Percentiles rank a stretch among this genome's conserved stretches.
Conservation (phyloP, 2,888 invertebrate genomes). For the Teinopalpus imperialis region DNA sequence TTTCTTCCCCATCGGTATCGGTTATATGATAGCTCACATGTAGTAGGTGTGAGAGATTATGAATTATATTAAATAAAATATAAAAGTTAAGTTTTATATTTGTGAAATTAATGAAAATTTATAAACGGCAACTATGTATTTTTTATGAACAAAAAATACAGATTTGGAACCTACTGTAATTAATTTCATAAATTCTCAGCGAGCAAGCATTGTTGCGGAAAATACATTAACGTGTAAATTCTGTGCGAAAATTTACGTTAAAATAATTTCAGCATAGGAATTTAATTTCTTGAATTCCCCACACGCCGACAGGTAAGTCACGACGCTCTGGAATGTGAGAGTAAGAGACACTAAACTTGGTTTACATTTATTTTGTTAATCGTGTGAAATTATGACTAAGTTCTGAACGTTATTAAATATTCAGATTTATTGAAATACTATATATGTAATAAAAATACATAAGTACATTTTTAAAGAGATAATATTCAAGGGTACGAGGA, state of each 20-base stretch:
- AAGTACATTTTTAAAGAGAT: too few species aligned
- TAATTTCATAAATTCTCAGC: slow-evolving; percentile 21
- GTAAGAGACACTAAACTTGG: not conserved
- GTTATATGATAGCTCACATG: too few species aligned
- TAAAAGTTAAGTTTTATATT: too few species aligned
- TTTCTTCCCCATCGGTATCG: too few species aligned
- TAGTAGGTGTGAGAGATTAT: too few species aligned
- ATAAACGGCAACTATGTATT: too few species aligned
- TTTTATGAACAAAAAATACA: not conserved
- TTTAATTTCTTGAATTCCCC: slow-evolving; percentile 25
- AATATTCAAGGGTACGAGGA: too few species aligned
- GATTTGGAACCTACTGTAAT: slow-evolving; percentile 10
- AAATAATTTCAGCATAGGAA: slow-evolving; percentile 24
- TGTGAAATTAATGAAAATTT: too few species aligned
- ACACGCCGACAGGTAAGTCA: slow-evolving; percentile 23
- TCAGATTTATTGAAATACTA: too few species aligned
- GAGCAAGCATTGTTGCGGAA: slow-evolving; percentile 24
- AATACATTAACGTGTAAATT: slow-evolving; percentile 25
- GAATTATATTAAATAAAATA: too few species aligned
- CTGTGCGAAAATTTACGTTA: slow-evolving; percentile 23
- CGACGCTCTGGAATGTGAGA: slow-evolving; percentile 16
- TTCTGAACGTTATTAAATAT: too few species aligned
- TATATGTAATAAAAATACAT: too few species aligned
- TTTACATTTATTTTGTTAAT: slow-evolving; percentile 13
- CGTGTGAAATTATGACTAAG: not conserved